phyloP scores from a whole-genome alignment of 2,113 vertebrate genomes.

The Cairina moschata region DNA sequence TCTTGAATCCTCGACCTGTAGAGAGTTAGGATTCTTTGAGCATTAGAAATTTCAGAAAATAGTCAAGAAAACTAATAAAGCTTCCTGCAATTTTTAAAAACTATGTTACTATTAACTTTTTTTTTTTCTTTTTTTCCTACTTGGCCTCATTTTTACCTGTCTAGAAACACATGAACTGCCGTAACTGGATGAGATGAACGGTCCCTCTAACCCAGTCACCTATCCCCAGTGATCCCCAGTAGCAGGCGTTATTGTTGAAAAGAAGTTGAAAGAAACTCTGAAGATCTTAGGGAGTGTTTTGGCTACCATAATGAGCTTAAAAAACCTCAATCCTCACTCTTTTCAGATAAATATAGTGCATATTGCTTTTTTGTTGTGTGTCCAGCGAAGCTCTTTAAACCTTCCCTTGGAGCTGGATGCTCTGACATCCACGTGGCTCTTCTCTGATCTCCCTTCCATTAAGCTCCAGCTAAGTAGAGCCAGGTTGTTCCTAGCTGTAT shows the following conservation, averaged over 20 bases:
- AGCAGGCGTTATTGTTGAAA: background rate
- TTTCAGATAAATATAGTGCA: background rate
- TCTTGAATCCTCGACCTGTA: background rate
- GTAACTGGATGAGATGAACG: background rate
- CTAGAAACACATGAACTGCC: background rate
- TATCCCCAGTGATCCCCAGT: background rate
- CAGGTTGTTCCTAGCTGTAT: background rate
- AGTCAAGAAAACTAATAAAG: accelerated
- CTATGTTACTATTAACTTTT: background rate
- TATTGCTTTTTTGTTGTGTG: background rate
- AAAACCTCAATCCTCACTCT: background rate
- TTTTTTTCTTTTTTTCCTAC: background rate
- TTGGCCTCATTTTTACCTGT: background rate
- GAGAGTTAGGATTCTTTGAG: background rate
- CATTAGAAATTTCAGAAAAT: background rate
- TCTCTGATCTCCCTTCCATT: background rate
- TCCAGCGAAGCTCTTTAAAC: background rate
- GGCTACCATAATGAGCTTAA: background rate
- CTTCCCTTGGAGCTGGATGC: background rate
- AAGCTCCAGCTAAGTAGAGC: background rate
- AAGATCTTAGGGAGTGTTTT: background rate
- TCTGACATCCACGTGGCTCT: background rate
- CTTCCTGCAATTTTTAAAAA: background rate
- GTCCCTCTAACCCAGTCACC: background rate
- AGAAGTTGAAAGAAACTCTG: background rate